Conservation (phyloP, 2,888 invertebrate genomes). For the Caenorhabditis sp. region DNA sequence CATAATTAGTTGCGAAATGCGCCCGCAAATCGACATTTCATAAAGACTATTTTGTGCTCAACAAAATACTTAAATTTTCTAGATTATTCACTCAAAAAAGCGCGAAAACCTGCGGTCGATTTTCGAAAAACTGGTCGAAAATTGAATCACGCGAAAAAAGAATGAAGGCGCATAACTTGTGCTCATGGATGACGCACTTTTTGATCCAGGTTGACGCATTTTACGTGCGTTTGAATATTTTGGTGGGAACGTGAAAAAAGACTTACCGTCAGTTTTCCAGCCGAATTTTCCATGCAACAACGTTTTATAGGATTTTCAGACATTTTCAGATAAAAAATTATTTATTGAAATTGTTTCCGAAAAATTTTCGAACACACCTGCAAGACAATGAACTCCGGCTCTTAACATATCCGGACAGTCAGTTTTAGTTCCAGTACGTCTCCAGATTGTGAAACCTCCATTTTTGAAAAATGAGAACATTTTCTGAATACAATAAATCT, state of each 20-base stretch:
- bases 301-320: neutral
- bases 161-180: constrained; percentile 22
- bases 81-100: neutral
- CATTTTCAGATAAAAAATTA: neutral
- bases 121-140: constrained; percentile 5
- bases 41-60: neutral
- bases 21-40: neutral
- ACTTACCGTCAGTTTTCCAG: constrained; percentile 17
- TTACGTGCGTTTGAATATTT: constrained; percentile 15
- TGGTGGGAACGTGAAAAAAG: constrained; percentile 13
- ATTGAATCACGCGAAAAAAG: constrained; percentile 43
- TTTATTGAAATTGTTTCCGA: no score
- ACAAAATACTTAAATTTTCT: neutral
- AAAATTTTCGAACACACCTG: no score
- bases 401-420: no score
- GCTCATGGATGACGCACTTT: constrained; percentile 16
- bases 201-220: constrained; percentile 9
- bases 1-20: neutral
- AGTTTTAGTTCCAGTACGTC: no score
- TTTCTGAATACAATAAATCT: no score
- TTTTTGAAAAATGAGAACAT: no score
- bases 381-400: no score
- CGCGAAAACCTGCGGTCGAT: neutral
- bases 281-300: neutral
- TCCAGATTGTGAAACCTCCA: no score